Evolutionary conservation across 2,888 invertebrate genomes (phyloP).

Genomic region (Fissipunctia ypsillon): DNA sequence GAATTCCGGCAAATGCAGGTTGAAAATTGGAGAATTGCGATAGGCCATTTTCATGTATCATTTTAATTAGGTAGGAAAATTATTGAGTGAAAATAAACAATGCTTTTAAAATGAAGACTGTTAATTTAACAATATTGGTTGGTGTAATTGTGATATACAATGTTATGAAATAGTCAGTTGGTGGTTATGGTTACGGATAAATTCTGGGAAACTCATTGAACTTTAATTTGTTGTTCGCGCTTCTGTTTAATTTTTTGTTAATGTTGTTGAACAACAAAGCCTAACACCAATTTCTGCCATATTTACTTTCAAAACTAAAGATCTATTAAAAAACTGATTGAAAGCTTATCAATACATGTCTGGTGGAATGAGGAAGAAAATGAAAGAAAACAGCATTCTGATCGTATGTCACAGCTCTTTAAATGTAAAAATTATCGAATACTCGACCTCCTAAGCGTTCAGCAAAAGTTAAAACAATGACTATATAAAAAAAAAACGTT

Average conservation of each 20-base stretch:
- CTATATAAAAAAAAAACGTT: slow-evolving; percentile 49
- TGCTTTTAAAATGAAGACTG: slow-evolving; percentile 17
- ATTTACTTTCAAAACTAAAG: not conserved
- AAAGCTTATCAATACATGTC: not conserved
- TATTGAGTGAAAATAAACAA: slow-evolving; percentile 21
- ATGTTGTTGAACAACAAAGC: not conserved
- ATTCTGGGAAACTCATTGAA: slow-evolving; percentile 6
- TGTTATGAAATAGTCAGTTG: slow-evolving; percentile 1
- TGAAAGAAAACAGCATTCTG: not conserved
- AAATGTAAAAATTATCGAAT: slow-evolving; percentile 1
- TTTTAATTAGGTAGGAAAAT: slow-evolving; percentile 23
- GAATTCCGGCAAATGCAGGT: slow-evolving; percentile 24
- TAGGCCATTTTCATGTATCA: slow-evolving; percentile 13
- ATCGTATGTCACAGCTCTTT: not conserved
- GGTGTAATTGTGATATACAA: slow-evolving; percentile 18
- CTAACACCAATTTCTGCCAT: not conserved
- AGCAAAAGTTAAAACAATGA: slow-evolving; percentile 40
- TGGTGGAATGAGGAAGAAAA: not conserved
- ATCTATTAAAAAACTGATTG: not conserved
- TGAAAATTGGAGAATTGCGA: slow-evolving; percentile 22
- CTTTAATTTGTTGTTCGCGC: not conserved
- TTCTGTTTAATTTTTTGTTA: not conserved
- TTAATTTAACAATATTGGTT: slow-evolving; percentile 28
- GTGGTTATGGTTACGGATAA: not conserved
- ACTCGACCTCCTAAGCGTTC: slow-evolving; percentile 1